Evolutionary conservation across 2,888 invertebrate genomes (phyloP), one percentile per base, ranked within the genome.

Genomic region (Thera obeliscata): DNA sequence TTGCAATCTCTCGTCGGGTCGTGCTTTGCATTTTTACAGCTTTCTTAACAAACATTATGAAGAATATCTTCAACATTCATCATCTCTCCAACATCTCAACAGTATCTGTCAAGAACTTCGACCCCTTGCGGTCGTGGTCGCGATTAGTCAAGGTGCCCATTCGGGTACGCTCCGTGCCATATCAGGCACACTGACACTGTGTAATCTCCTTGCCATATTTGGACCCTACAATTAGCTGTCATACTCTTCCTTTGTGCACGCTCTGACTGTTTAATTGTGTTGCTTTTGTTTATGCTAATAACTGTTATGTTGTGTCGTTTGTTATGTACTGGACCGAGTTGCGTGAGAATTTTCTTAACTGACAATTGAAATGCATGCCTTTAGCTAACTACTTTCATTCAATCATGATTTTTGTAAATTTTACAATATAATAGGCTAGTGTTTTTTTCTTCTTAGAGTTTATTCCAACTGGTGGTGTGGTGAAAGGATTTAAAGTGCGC

Each of bases 101-200:
- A 75, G 80, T 76, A 76, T 79, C 76, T 75, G 80, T 81, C 79
- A 73, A 79, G 80, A 76, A 78, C 81, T 81, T 75, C 79, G 83
- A 80, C 84, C 86, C 86, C 79, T 76, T 80, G 75, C 80, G 79
- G 76, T 81, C 83, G 81, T 82, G 81, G 72, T 79, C 70, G 76
- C 84, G 85, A 92, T 93, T 93, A 92, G 91, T 92, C 89, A 90
- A 88, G 90, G 87, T 86, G 80, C 81, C 88, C 88, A 87, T 89
- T 87, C 87, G 80, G 79, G 85, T 76, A 63, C 67, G 71, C 66
- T 79, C 77, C 75, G 74, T 76, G 77, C 87, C 85, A 83, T 88
- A 90, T 86, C 85, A 81, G 88, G 84, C 76, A 61, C 67, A 76
- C 78, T 81, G 82, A 81, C 88, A 84, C 85, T 85, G 79, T 85